A percentile compares a stretch with the other conserved stretches of the same genome.
These are phyloP conservation scores for Phrynocephalus versicolor DNA, from an alignment of 2,113 vertebrate species.

Conservation along the genomic window DNA sequence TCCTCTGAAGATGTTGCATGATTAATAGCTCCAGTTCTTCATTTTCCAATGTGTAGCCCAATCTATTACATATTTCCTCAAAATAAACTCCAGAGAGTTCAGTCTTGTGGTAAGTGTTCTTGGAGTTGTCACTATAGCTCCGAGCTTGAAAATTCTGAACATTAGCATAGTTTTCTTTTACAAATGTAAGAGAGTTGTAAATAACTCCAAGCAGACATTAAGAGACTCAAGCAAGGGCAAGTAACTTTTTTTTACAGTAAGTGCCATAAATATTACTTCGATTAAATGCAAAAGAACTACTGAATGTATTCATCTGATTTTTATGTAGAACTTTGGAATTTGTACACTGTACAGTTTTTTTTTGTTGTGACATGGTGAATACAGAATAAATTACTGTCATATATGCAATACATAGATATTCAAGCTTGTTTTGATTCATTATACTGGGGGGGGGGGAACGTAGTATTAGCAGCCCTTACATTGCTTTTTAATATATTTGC, in stretches of 20 bases:
- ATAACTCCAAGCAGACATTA: conserved; percentile 2
- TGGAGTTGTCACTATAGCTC: not conserved
- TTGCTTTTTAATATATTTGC: no score
- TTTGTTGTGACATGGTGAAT: not conserved
- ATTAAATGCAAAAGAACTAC: conserved; percentile 58
- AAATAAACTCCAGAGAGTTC: not conserved
- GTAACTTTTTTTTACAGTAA: conserved; percentile 30
- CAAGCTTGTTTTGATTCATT: not conserved
- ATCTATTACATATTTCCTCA: not conserved
- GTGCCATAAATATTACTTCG: conserved; percentile 45
- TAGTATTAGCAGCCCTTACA: no score
- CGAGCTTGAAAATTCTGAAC: not conserved
- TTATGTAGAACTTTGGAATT: not conserved
- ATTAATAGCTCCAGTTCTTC: conserved; percentile 39
- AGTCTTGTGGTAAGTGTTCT: not conserved
- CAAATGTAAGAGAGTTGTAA: conserved; percentile 27
- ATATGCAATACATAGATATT: not conserved
- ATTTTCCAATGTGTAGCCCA: not conserved
- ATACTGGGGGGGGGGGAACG: no score
- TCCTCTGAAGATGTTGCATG: not conserved
- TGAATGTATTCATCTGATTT: conserved; percentile 11
- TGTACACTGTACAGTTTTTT: not conserved
- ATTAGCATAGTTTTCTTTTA: conserved; percentile 28
- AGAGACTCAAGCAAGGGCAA: conserved; percentile 39
- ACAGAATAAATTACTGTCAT: not conserved